These are phyloP conservation scores for Craseonycteris thonglongyai DNA, from an alignment of 2,113 vertebrate genomes.

Conservation along the genomic window DNA sequence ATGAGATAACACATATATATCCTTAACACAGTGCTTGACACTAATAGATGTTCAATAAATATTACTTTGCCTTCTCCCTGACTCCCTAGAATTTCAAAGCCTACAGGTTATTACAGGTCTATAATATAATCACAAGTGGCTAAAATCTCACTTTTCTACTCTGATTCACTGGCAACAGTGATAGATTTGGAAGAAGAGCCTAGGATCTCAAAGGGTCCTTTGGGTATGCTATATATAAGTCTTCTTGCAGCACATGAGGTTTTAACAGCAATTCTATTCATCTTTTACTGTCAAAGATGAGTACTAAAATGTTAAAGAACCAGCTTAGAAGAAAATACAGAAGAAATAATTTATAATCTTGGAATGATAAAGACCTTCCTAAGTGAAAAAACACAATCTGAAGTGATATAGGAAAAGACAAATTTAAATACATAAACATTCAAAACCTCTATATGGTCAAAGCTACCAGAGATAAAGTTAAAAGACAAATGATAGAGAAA, in stretches of 20 bases:
- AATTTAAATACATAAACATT: neutral
- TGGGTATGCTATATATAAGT: neutral
- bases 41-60: neutral
- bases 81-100: neutral
- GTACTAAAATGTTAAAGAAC: neutral
- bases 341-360: neutral
- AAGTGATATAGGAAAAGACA: constrained; percentile 5
- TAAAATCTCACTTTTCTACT: neutral
- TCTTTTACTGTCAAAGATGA: neutral
- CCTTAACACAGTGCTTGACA: neutral
- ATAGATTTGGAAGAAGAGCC: neutral
- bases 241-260: neutral
- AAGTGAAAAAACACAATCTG: neutral
- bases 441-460: neutral
- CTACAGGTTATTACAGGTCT: neutral
- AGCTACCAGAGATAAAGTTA: neutral
- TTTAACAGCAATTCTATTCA: neutral
- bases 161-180: neutral
- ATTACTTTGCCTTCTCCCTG: neutral
- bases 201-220: neutral
- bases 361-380: neutral
- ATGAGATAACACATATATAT: neutral
- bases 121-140: neutral
- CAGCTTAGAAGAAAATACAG: neutral
- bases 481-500: neutral